A percentile compares a stretch with the other conserved stretches of the same genome.
phyloP scores from a whole-genome alignment of 2,113 vertebrate species.

The Gallinago jamesoni region DNA sequence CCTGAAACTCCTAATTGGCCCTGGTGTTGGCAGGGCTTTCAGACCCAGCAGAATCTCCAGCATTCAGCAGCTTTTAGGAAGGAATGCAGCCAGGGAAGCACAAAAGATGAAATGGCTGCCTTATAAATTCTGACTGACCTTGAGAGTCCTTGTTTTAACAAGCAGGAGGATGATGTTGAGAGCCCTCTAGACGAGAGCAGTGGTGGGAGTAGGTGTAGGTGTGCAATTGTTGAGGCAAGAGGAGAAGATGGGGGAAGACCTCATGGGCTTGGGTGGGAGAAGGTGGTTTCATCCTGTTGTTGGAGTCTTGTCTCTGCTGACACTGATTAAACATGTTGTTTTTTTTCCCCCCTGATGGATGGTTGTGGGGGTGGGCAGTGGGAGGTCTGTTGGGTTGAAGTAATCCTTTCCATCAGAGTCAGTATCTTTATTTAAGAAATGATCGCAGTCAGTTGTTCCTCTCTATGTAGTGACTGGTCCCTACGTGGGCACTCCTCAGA shows the following conservation, averaged over 20 bases:
- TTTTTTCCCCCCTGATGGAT: neutral
- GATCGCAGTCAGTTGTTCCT: neutral
- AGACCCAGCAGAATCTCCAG: conserved; percentile 54
- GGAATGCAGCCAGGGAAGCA: conserved; percentile 62
- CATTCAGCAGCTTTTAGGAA: conserved; percentile 68
- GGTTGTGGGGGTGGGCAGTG: neutral
- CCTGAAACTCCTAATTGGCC: conserved; percentile 68
- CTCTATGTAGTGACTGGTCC: neutral
- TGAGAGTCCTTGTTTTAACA: conserved; percentile 46
- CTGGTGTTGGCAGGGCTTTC: conserved; percentile 67
- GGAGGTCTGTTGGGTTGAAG: neutral
- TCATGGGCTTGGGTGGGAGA: neutral
- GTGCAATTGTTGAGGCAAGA: neutral
- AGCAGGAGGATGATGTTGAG: conserved; percentile 13
- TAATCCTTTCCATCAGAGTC: neutral
- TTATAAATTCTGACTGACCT: conserved; percentile 72
- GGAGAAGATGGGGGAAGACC: neutral
- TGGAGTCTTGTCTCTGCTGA: neutral
- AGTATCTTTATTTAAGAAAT: neutral
- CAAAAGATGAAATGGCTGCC: conserved; percentile 63
- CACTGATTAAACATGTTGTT: neutral
- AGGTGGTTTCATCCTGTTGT: neutral
- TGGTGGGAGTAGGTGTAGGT: neutral
- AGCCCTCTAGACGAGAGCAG: neutral
- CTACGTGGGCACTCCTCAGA: neutral